phyloP scores from a whole-genome alignment of 2,797 vertebrate species.

The Lagocephalus sceleratus region DNA sequence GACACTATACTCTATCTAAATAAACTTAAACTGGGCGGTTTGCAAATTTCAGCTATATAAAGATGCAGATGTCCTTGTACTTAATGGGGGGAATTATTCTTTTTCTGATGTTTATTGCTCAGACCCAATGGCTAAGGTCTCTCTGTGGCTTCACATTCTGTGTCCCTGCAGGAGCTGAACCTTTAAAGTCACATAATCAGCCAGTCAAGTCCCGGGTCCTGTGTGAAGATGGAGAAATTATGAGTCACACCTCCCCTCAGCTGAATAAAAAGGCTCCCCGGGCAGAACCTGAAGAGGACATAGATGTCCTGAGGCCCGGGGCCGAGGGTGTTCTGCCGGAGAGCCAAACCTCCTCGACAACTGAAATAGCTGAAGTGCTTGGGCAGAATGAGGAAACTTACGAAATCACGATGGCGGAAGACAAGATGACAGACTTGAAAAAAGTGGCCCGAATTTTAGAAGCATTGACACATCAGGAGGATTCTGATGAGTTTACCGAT shows the following conservation, averaged over 20 bases:
- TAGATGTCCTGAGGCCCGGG: conserved; percentile 20
- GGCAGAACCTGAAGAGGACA: conserved; percentile 48
- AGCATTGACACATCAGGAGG: conserved; percentile 2
- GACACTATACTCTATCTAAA: too few relatives aligned
- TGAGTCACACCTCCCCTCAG: conserved; percentile 9
- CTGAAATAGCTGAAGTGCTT: conserved; percentile 19
- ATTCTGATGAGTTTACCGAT: conserved; percentile 10
- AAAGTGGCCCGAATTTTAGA: conserved; percentile 2
- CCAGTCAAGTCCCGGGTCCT: conserved; percentile 22
- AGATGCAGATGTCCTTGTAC: too few relatives aligned
- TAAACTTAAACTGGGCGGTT: too few relatives aligned
- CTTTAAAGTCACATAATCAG: too few relatives aligned
- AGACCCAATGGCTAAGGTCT: not conserved
- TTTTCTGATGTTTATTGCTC: too few relatives aligned
- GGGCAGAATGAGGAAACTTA: conserved; percentile 11
- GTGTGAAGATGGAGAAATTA: conserved; percentile 12
- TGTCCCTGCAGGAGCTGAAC: too few relatives aligned
- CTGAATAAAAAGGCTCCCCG: conserved; percentile 40
- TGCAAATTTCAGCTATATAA: too few relatives aligned
- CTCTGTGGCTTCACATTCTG: conserved; percentile 52
- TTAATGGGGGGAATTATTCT: too few relatives aligned
- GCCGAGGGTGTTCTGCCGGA: conserved; percentile 6
- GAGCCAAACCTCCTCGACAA: conserved; percentile 1
- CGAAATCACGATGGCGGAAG: conserved; percentile 8
- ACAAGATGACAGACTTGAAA: conserved; percentile 15